Percentiles rank a stretch among this genome's conserved stretches.
phyloP scores from a whole-genome alignment of 2,113 vertebrate species.

The Gorsachius goisagi region DNA sequence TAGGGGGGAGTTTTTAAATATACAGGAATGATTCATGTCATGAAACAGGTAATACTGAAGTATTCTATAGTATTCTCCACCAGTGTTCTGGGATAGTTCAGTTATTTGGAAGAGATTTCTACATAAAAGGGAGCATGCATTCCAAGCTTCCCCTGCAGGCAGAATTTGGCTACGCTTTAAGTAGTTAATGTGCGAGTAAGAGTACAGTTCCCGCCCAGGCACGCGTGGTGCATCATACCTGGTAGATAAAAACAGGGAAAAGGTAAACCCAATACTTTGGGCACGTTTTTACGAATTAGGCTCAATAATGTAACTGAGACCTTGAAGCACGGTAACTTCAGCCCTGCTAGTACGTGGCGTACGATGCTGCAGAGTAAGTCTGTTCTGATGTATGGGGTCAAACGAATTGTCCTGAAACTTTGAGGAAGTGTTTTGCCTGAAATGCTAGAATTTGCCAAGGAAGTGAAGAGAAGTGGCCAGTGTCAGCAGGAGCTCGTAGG shows the following conservation, averaged over 20 bases:
- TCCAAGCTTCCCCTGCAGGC: not conserved
- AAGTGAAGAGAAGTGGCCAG: no score
- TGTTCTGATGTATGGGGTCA: no score
- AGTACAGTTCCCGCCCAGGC: not conserved
- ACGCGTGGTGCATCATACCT: no score
- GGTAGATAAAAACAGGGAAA: not conserved
- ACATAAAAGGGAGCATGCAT: not conserved
- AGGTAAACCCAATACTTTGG: not conserved
- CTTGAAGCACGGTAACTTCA: not conserved
- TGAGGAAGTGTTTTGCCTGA: rapidly evolving
- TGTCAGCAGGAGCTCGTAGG: not conserved
- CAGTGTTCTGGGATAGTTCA: not conserved
- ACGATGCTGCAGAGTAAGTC: rapidly evolving
- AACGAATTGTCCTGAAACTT: not conserved
- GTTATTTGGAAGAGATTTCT: not conserved
- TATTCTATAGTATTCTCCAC: not conserved
- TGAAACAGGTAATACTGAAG: not conserved
- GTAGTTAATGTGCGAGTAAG: not conserved
- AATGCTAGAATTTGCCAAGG: not conserved
- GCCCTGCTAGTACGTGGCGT: rapidly evolving
- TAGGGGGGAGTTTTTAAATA: not conserved
- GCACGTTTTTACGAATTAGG: not conserved
- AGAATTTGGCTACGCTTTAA: not conserved
- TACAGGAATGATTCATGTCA: not conserved
- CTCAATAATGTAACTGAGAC: not conserved